phyloP scores from a whole-genome alignment of 2,797 vertebrate genomes.

The Cirrhinus molitorella region DNA sequence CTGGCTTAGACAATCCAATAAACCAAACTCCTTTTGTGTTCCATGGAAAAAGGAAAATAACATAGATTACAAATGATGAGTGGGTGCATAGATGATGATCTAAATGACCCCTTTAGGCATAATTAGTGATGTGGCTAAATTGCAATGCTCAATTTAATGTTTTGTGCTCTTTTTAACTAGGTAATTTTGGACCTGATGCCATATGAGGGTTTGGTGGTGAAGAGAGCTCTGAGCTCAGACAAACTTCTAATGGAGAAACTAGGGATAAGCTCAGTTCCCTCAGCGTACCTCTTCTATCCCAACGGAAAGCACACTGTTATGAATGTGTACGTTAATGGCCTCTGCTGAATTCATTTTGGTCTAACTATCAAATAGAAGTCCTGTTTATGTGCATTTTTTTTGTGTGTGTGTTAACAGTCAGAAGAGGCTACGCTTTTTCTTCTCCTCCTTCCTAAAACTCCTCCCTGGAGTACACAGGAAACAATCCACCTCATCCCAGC shows the following conservation, averaged over 20 bases:
- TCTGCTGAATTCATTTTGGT: neutral
- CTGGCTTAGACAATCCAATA: neutral
- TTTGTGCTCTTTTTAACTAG: slow-evolving; percentile 69
- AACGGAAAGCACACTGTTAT: slow-evolving; percentile 84
- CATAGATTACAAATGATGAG: neutral
- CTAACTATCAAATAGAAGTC: neutral
- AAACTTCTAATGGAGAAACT: slow-evolving; percentile 80
- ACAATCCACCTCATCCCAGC: slow-evolving; percentile 51
- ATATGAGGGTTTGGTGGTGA: slow-evolving; percentile 85
- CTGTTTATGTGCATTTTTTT: neutral
- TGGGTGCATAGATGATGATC: slow-evolving; percentile 13
- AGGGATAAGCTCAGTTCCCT: slow-evolving; percentile 79
- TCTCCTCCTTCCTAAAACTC: slow-evolving; percentile 88
- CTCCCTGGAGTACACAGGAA: slow-evolving; percentile 85
- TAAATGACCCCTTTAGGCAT: slow-evolving; percentile 13
- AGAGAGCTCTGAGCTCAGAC: slow-evolving; percentile 80
- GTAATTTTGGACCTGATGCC: slow-evolving; percentile 90
- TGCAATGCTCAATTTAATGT: neutral
- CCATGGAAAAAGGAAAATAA: slow-evolving; percentile 10
- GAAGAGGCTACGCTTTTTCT: slow-evolving; percentile 89
- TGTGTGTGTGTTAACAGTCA: slow-evolving; percentile 72
- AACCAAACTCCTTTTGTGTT: neutral
- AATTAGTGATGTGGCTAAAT: slow-evolving; percentile 14
- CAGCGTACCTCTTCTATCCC: slow-evolving; percentile 86
- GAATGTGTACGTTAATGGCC: slow-evolving; percentile 77